Evolutionary conservation across 2,113 vertebrate species (phyloP).

Genomic region (Chionodraco myersi): DNA sequence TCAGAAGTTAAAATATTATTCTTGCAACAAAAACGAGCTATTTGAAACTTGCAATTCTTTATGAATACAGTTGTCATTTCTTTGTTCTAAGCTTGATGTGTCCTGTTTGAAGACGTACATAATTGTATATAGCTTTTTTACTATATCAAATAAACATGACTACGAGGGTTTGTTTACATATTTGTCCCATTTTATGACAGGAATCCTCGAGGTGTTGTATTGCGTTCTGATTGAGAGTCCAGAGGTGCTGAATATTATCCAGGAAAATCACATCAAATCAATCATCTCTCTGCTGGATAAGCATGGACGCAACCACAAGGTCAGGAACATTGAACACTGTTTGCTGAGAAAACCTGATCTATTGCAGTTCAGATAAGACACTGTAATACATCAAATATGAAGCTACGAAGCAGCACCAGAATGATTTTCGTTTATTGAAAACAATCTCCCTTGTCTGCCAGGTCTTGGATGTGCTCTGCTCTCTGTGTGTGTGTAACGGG

Average conservation of each 20-base stretch:
- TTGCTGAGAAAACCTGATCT: not conserved
- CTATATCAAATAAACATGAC: not conserved
- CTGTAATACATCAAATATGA: not conserved
- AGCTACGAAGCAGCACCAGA: not conserved
- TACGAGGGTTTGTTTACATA: not conserved
- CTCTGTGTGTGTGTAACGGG: constrained; percentile 93
- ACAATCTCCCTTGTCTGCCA: constrained; percentile 50
- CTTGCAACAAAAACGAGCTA: not conserved
- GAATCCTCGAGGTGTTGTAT: constrained; percentile 95
- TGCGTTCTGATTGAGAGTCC: constrained; percentile 96
- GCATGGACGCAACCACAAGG: constrained; percentile 96
- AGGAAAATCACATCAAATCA: constrained; percentile 96
- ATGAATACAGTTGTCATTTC: not conserved
- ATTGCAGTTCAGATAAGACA: not conserved
- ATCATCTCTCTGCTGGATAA: constrained; percentile 95
- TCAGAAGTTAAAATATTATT: not conserved
- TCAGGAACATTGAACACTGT: constrained; percentile 43
- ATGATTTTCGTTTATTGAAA: not conserved
- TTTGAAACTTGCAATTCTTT: not conserved
- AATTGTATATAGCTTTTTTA: not conserved
- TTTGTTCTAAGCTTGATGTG: too few relatives aligned
- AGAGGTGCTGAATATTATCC: constrained; percentile 94
- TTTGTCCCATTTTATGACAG: constrained; percentile 70
- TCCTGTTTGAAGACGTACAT: too few relatives aligned
- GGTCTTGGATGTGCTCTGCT: constrained; percentile 94